Evolutionary conservation across 35 echinoderm and acorn worm genomes (phyloP), one percentile per base, ranked within the genome.

Genomic region (Apostichopus japonicus): DNA sequence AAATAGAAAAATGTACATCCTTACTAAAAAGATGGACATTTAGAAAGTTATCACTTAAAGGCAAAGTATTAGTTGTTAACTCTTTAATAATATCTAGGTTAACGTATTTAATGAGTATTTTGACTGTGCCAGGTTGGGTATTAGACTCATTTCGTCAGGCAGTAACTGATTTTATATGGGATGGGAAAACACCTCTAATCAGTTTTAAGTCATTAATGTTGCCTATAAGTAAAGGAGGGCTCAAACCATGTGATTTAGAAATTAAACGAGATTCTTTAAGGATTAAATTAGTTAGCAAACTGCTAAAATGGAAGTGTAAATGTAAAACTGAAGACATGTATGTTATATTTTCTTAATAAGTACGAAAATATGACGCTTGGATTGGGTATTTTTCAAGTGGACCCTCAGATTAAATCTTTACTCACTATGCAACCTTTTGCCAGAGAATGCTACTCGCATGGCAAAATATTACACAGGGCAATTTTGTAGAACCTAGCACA

Each of bases 51-150:
- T 79, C 90, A 1, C 23, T 92, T 22, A 79, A 79, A 11, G 90
- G 90, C 6, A 92, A 92, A 80, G 90, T 56, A 9, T n/a, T 79
- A 5, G 23, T 92, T 56, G 24, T 92, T 58, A 92, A 79, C 25
- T 57, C 44, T 10, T 27, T 92, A 58, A 71, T 61, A 1, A 15
- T 63, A 25, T 80, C 77, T 1, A 77, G 78, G 6, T 57, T 92
- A 6, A 65, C 78, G 19, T 91, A 78, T 56, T 13, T 59, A 5
- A 52, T 72, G 3, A 33, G 10, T 13, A 56, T 91, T 56, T 11
- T 78, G 14, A 27, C 5, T 10, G 77, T 91, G n/a, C 89, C 89
- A 0, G 21, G 57, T 2, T 91, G 51, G 71, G 89, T 91, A 6
- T 17, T 1, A 6, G 77, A 91, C 14, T 10, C 5, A 1, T 10